Percentiles rank a stretch among this genome's conserved stretches.
phyloP scores from a whole-genome alignment of 2,888 invertebrate species.

The Nomada fabriciana region DNA sequence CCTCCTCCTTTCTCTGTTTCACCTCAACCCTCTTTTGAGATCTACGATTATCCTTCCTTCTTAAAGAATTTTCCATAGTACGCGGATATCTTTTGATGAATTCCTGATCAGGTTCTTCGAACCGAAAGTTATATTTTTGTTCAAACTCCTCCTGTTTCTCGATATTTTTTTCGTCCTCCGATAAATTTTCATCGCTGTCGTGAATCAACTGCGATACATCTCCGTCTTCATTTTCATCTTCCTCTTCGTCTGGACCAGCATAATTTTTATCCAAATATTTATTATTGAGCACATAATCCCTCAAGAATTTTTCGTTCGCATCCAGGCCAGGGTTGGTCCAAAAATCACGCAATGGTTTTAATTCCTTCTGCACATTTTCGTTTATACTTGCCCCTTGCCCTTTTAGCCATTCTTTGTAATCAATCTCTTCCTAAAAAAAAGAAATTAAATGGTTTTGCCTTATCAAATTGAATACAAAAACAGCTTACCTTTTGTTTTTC shows the following conservation, averaged over 20 bases:
- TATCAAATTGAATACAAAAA: not conserved
- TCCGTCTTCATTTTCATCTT: conserved; percentile 39
- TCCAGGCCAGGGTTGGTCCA: conserved; percentile 94
- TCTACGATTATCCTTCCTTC: conserved; percentile 92
- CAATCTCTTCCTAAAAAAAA: conserved; percentile 84
- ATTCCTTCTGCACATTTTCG: conserved; percentile 86
- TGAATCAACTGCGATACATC: conserved; percentile 73
- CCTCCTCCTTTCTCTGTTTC: conserved; percentile 90
- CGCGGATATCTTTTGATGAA: conserved; percentile 92
- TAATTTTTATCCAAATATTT: conserved; percentile 85
- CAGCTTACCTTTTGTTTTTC: conserved; percentile 75
- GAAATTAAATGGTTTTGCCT: conserved; percentile 4
- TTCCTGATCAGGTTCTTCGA: conserved; percentile 97
- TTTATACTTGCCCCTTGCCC: conserved; percentile 89
- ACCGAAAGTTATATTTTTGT: conserved; percentile 97
- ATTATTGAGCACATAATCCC: conserved; percentile 96
- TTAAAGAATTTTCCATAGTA: conserved; percentile 92
- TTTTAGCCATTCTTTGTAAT: conserved; percentile 92
- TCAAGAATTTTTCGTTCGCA: conserved; percentile 94
- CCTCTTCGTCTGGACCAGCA: conserved; percentile 56
- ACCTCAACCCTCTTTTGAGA: conserved; percentile 91
- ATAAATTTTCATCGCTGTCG: conserved; percentile 86
- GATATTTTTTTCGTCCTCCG: conserved; percentile 92
- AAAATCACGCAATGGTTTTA: conserved; percentile 91
- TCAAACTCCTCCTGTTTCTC: conserved; percentile 96